Conservation (phyloP, 2,113 vertebrate genomes). For the Colaptes auratus region DNA sequence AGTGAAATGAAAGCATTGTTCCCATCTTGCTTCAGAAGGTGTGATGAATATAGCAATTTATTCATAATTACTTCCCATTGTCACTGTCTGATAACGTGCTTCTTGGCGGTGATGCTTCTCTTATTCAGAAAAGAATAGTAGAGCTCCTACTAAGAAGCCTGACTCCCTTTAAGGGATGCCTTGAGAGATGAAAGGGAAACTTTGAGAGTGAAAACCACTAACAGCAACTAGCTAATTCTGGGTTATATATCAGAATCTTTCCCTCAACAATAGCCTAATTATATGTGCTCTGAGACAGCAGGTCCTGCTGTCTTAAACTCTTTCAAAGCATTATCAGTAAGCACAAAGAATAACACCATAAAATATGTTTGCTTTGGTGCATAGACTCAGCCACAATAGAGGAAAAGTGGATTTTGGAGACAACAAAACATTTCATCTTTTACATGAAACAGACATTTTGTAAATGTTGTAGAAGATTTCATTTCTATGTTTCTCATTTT, state of each 20-base stretch:
- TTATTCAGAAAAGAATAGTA: not conserved
- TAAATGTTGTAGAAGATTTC: not conserved
- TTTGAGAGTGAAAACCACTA: not conserved
- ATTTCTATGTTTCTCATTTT: not conserved
- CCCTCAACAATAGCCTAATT: not conserved
- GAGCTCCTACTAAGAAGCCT: not conserved
- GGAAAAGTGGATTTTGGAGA: not conserved
- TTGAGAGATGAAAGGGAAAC: not conserved
- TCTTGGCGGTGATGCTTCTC: not conserved
- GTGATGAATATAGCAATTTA: not conserved
- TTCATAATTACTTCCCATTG: not conserved
- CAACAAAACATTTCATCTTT: not conserved
- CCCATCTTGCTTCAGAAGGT: not conserved
- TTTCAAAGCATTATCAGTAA: not conserved
- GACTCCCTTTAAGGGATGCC: not conserved
- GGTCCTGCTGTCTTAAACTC: not conserved
- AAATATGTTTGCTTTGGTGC: not conserved
- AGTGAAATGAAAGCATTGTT: not conserved
- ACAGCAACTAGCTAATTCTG: not conserved
- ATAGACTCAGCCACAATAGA: not conserved
- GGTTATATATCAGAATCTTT: not conserved
- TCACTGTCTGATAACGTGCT: not conserved
- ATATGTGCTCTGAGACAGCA: accelerated
- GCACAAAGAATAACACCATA: not conserved
- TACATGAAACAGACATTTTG: not conserved